Evolutionary conservation across 2,113 vertebrate species (phyloP), one percentile per base, ranked within the genome.

Genomic region (Ahaetulla prasina): DNA sequence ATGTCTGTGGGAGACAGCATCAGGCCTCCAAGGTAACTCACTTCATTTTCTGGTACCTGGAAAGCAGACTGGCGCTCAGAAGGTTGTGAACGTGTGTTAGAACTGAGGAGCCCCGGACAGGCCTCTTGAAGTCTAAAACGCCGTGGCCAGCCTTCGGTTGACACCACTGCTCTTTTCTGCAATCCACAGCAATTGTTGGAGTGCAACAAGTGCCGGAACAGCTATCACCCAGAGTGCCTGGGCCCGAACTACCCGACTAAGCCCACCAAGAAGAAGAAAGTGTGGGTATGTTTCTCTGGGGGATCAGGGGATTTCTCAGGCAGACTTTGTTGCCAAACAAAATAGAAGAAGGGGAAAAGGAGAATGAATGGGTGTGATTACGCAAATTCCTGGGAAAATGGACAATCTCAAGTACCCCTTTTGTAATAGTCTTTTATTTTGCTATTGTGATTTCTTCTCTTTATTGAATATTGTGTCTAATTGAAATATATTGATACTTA

Each of bases 211-310:
- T 99, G 99, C 99, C 99, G 98, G 97, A 99, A 99, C 98, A 99
- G 99, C 98, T 99, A 99, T 98, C 99, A 99, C 98, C 99, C 99
- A 2, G 99, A 99, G 98, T 99, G 99, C 99, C 99, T 99, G 98
- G 99, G 98, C 97, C 99, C 99, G 94, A 99, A 99, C 97, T 99
- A 99, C 98, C 99, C 99, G 60, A 99, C 98, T 89, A 99, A 98
- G 97, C 99, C 99, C 94, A 99, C 99, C 50, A 99, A 99, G 98
- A 99, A 99, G 96, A 99, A 99, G 98, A 98, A 98, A 98, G 98
- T 99, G 95, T 99, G 99, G 99, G 99, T 99, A 98, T 96, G 97
- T 87, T 49, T 57, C 39, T 16, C 30, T n/a, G 27, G 1, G 14
- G 25, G 20, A 18, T 20, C 25, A 27, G 68, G 49, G 23, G 43